Evolutionary conservation across 2,113 vertebrate species (phyloP).

Genomic region (Elgaria multicarinata): DNA sequence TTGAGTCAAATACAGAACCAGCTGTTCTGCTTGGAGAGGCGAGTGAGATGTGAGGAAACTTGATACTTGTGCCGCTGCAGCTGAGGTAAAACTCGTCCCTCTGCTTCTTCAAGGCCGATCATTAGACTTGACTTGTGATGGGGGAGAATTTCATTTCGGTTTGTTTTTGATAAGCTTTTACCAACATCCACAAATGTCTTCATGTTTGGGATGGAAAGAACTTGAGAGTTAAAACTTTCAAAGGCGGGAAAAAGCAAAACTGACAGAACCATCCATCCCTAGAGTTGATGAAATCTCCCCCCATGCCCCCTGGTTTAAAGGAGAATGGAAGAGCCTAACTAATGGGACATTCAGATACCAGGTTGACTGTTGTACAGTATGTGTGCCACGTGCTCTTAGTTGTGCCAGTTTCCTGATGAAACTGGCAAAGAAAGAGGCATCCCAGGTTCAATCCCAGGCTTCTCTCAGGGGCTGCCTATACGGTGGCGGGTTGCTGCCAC

Average conservation of each 20-base stretch:
- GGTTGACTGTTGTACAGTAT: too few species aligned
- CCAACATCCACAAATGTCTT: too few species aligned
- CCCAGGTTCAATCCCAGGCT: too few species aligned
- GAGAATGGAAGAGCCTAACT: not conserved
- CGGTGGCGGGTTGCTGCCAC: too few species aligned
- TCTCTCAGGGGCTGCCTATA: too few species aligned
- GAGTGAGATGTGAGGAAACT: constrained; percentile 51
- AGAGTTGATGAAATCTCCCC: not conserved
- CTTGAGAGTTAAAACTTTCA: too few species aligned
- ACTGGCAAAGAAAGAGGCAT: not conserved
- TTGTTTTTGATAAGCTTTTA: too few species aligned
- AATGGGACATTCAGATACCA: not conserved
- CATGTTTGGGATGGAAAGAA: too few species aligned
- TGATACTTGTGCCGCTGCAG: not conserved
- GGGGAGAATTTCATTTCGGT: too few species aligned
- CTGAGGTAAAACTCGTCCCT: not conserved
- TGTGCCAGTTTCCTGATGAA: not conserved
- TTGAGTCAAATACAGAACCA: constrained; percentile 35
- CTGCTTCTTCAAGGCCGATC: not conserved
- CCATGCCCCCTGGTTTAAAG: not conserved
- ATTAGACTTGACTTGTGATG: not conserved
- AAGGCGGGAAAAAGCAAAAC: too few species aligned
- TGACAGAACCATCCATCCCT: not conserved
- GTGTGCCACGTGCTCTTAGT: too few species aligned
- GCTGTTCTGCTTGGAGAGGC: constrained; percentile 21